A percentile compares a stretch with the other conserved stretches of the same genome.
These are phyloP conservation scores for Parasteatoda tepidariorum DNA, from an alignment of 1,140 invertebrate species.

Conservation along the genomic window DNA sequence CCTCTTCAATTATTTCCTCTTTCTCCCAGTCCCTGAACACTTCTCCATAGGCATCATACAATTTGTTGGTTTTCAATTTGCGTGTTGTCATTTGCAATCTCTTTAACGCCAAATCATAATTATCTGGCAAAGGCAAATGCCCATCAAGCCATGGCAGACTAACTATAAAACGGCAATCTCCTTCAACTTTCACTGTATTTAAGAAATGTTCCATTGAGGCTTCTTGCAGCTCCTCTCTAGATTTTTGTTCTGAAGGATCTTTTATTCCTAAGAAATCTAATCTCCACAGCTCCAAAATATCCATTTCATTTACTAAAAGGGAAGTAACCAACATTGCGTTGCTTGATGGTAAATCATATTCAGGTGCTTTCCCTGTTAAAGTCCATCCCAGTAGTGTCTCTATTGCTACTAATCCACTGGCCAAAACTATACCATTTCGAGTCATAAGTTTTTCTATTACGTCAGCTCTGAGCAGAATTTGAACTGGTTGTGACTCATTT, in stretches of 20 bases:
- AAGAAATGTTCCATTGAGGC: neutral
- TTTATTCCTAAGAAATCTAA: conserved; percentile 1
- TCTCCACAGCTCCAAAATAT: neutral
- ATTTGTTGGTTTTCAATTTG: neutral
- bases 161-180: conserved; percentile 5
- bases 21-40: neutral
- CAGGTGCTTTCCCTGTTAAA: conserved; percentile 64
- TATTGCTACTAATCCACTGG: conserved; percentile 64
- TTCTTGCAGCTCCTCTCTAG: neutral
- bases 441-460: conserved; percentile 64
- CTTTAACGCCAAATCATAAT: neutral
- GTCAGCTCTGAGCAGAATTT: neutral
- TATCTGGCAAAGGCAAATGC: conserved; percentile 11
- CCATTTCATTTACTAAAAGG: conserved; percentile 9
- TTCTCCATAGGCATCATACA: neutral
- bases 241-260: conserved; percentile 4
- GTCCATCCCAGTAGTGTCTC: conserved; percentile 67
- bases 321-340: neutral
- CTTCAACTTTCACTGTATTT: conserved; percentile 2
- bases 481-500: neutral
- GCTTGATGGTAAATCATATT: neutral
- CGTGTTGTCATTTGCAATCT: neutral
- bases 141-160: conserved; percentile 1
- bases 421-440: conserved; percentile 61
- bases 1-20: conserved; percentile 54